Conservation (phyloP, 23 tunicate species). For the Phallusia fumigata region DNA sequence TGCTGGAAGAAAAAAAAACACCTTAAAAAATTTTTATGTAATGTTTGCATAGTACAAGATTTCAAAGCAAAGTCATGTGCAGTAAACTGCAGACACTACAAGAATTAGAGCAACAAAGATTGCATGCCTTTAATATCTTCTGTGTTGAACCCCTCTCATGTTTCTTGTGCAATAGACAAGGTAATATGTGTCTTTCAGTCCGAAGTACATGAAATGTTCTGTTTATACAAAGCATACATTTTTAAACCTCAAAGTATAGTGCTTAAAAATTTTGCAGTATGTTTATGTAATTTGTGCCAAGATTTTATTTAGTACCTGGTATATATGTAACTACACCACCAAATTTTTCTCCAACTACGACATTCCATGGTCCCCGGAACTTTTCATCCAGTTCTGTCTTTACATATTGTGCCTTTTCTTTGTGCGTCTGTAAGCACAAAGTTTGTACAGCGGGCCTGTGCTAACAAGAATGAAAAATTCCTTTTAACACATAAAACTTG, state of each 20-base stretch:
- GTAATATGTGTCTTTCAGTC: conserved; percentile 30
- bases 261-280: background rate
- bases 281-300: background rate
- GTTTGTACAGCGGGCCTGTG: too few relatives aligned
- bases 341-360: conserved; percentile 73
- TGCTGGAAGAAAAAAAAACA: too few relatives aligned
- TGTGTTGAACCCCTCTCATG: conserved; percentile 22
- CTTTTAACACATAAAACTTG: too few relatives aligned
- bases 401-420: conserved; percentile 71
- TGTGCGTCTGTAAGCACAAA: conserved; percentile 71
- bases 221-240: background rate
- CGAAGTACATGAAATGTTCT: conserved; percentile 89
- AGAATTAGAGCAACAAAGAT: too few relatives aligned
- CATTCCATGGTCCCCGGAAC: conserved; percentile 86
- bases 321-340: conserved; percentile 72
- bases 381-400: conserved; percentile 71
- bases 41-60: too few relatives aligned
- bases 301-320: conserved; percentile 44
- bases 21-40: too few relatives aligned
- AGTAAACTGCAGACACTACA: too few relatives aligned
- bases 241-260: background rate
- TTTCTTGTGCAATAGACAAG: conserved; percentile 80
- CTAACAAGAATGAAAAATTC: too few relatives aligned
- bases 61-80: too few relatives aligned
- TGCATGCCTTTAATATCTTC: background rate